Conservation (phyloP, 2,888 invertebrate species). For the Nebria salina region DNA sequence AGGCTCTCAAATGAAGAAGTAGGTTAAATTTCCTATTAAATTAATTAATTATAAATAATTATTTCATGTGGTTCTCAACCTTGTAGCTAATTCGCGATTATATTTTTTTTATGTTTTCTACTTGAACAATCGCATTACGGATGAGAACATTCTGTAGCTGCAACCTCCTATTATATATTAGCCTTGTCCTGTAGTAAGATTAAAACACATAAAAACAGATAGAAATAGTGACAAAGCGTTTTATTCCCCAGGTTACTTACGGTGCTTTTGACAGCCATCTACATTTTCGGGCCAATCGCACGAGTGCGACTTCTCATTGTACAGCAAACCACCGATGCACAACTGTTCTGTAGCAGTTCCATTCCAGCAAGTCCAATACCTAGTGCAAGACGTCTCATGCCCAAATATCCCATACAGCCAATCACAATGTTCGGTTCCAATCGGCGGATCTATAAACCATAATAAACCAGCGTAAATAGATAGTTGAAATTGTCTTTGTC, state of each 20-base stretch:
- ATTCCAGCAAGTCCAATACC: constrained; percentile 96
- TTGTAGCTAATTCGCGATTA: constrained; percentile 2
- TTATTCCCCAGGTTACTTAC: constrained; percentile 68
- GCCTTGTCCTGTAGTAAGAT: background rate
- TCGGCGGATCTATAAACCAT: constrained; percentile 75
- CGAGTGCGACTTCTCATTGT: constrained; percentile 89
- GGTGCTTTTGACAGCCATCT: constrained; percentile 92
- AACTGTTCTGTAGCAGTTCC: constrained; percentile 92
- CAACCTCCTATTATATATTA: background rate
- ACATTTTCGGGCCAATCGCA: constrained; percentile 96
- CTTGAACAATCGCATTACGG: background rate
- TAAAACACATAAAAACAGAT: background rate
- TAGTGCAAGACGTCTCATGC: constrained; percentile 91
- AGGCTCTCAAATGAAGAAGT: constrained; percentile 36
- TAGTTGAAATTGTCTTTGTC: background rate
- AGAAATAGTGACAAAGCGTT: background rate
- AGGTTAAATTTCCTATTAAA: constrained; percentile 33
- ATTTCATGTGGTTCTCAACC: constrained; percentile 27
- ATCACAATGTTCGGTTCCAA: constrained; percentile 87
- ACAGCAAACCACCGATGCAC: constrained; percentile 89
- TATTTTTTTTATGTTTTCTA: background rate
- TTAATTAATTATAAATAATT: constrained; percentile 37
- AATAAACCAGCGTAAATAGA: background rate
- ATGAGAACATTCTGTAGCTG: background rate
- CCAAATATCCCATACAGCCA: constrained; percentile 95